phyloP scores from a whole-genome alignment of 1,140 invertebrate species.

The Marisa cornuarietis region DNA sequence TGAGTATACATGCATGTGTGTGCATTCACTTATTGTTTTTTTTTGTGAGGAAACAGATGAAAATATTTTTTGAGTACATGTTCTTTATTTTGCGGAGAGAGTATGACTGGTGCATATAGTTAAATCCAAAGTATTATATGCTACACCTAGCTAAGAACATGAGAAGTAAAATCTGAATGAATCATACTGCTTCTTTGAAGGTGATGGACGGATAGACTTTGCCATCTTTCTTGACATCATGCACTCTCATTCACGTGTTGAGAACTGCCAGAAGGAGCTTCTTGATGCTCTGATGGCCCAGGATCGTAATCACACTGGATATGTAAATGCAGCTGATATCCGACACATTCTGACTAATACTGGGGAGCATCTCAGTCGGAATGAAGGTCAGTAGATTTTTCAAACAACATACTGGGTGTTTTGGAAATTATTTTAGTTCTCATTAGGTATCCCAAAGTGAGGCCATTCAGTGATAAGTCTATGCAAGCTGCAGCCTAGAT shows the following conservation, averaged over 20 bases:
- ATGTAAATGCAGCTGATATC: slow-evolving; percentile 83
- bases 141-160: background rate
- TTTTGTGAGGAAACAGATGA: background rate
- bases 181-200: slow-evolving; percentile 24
- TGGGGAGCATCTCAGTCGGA: slow-evolving; percentile 89
- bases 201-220: slow-evolving; percentile 92
- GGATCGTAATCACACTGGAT: slow-evolving; percentile 79
- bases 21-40: background rate
- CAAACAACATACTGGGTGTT: no score
- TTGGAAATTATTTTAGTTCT: no score
- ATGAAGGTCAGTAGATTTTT: slow-evolving; percentile 79
- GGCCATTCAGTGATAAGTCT: no score
- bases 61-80: background rate
- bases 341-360: slow-evolving; percentile 88
- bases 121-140: no score
- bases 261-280: slow-evolving; percentile 89
- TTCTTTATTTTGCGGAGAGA: background rate
- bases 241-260: slow-evolving; percentile 87
- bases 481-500: no score
- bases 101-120: no score
- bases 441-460: no score
- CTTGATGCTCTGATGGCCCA: slow-evolving; percentile 88
- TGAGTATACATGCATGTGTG: background rate
- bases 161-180: background rate
- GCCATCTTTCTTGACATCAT: slow-evolving; percentile 95